These are phyloP conservation scores for Heliconius himera DNA, from an alignment of 1,140 invertebrate genomes.

Conservation along the genomic window DNA sequence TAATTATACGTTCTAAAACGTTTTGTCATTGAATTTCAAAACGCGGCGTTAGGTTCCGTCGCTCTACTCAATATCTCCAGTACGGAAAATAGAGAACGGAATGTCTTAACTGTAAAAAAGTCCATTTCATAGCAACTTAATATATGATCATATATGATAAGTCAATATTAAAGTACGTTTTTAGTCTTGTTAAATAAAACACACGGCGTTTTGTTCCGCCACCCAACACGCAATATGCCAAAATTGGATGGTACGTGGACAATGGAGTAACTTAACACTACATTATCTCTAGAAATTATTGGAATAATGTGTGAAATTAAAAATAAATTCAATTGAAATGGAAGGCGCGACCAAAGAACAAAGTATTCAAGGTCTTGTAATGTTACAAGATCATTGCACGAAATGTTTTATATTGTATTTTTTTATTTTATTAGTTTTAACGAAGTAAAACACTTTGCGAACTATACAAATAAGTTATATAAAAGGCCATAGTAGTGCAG, in stretches of 20 bases:
- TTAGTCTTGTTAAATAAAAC: too few species aligned
- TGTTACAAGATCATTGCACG: neutral
- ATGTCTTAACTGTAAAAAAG: too few species aligned
- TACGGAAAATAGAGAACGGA: too few species aligned
- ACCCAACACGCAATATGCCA: neutral
- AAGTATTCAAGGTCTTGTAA: neutral
- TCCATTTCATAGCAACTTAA: neutral
- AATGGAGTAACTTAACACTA: neutral
- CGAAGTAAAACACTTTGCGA: too few species aligned
- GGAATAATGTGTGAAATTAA: neutral
- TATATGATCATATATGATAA: too few species aligned
- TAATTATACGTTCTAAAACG: neutral
- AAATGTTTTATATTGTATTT: neutral
- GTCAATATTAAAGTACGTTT: too few species aligned
- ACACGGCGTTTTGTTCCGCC: too few species aligned
- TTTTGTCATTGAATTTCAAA: too few species aligned
- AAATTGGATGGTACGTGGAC: too few species aligned
- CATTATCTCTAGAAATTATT: neutral
- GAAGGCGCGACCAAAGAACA: neutral
- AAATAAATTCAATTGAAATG: neutral
- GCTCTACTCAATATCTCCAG: too few species aligned
- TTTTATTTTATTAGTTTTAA: neutral
- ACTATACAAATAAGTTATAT: too few species aligned
- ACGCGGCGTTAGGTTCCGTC: neutral
- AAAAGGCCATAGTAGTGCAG: too few species aligned